Evolutionary conservation across 1,140 invertebrate species (phyloP), one percentile per base, ranked within the genome.

Genomic region (Aphaenogaster ashmeadi): DNA sequence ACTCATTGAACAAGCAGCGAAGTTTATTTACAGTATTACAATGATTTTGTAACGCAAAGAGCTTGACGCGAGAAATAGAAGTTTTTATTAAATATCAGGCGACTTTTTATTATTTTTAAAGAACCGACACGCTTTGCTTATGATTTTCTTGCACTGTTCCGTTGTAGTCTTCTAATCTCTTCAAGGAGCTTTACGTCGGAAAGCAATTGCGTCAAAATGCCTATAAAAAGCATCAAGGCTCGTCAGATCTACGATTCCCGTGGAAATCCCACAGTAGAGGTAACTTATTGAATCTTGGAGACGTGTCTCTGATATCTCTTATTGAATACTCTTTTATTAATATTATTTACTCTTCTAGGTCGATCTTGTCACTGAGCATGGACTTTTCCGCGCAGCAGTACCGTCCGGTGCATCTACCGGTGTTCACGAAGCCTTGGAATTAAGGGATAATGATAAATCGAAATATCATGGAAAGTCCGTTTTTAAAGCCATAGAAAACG

Each of bases 191-290:
- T 89, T 72, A 87, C 88, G 41, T 78, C 52, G 0, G 2, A 15
- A 54, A 58, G 52, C 47, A 33, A 6, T 18, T 72, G 4, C 36
- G 50, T 18, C 85, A 97, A 96, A 88, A 98, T 98, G 97, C 96
- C 97, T 58, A 97, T 98, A 94, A 97, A 97, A 95, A 97, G 98
- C 86, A 98, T 99, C 94, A 97, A 98, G 92, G 99, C 99, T 88
- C 98, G 99, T 95, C 98, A 99, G 96, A 99, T 99, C 95, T 99
- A 98, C 95, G 99, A 99, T 96, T 99, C 99, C 89, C 98, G 99
- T 96, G 99, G 99, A 87, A 99, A 99, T 94, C 99, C 99, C 87
- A 99, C 99, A 66, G 98, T 99, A 67, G 99, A 99, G 96, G 99
- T 96, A 92, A 93, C 75, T 89, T 36, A 27, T 75, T 87, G 4